Evolutionary conservation across 1,140 invertebrate genomes (phyloP).

Genomic region (silkworm (Bombyx mori)): DNA sequence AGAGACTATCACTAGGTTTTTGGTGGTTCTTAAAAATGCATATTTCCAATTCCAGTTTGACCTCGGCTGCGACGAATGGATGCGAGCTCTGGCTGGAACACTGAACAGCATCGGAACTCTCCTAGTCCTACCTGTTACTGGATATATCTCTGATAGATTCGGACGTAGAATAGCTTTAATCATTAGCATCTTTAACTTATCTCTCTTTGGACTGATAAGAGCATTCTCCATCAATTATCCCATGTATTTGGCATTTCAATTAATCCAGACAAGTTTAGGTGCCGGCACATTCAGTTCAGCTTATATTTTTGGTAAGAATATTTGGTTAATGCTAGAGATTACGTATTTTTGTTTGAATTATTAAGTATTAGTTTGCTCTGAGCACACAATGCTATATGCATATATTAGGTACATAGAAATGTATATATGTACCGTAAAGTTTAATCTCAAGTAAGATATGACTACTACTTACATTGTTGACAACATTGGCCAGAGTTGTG

Average conservation of each 20-base stretch:
- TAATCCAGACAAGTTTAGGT: conserved; percentile 73
- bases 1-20: neutral
- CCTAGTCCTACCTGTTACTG: conserved; percentile 38
- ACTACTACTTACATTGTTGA: too few species aligned
- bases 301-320: conserved; percentile 47
- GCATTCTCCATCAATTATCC: conserved; percentile 77
- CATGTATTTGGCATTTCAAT: conserved; percentile 76
- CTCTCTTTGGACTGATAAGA: conserved; percentile 73
- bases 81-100: conserved; percentile 37
- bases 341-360: neutral
- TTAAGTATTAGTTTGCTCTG: neutral
- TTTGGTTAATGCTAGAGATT: too few species aligned
- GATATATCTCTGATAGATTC: conserved; percentile 74
- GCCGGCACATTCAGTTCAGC: conserved; percentile 51
- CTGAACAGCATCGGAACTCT: conserved; percentile 39
- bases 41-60: conserved; percentile 31
- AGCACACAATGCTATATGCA: too few species aligned
- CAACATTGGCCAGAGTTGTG: too few species aligned
- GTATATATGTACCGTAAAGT: too few species aligned
- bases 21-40: too few species aligned
- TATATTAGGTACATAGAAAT: too few species aligned
- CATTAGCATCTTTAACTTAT: conserved; percentile 63
- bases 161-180: conserved; percentile 74
- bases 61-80: conserved; percentile 35
- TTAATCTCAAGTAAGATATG: too few species aligned